Conservation (phyloP, 1,140 invertebrate species). For the Solenopsis fugax region DNA sequence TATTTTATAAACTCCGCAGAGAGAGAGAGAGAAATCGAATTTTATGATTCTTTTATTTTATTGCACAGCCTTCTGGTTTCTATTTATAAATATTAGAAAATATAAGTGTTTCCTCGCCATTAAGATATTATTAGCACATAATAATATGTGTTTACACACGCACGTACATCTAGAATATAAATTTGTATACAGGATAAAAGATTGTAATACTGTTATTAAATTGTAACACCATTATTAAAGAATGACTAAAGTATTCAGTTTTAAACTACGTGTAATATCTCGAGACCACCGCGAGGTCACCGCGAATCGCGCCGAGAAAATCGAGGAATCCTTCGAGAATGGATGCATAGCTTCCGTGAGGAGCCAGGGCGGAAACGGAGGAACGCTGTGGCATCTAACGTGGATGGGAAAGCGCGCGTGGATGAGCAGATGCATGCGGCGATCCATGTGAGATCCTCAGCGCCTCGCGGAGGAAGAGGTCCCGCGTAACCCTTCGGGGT, state of each 20-base stretch:
- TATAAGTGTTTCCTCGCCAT: constrained; percentile 4
- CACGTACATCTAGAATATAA: background rate
- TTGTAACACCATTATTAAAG: constrained; percentile 17
- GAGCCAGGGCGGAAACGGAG: constrained; percentile 30
- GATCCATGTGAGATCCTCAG: constrained; percentile 43
- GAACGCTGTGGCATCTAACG: constrained; percentile 12
- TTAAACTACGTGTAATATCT: constrained; percentile 9
- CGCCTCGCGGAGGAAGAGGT: constrained; percentile 25
- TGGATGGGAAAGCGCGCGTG: constrained; percentile 39
- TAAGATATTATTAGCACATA: background rate
- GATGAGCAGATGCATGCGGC: constrained; percentile 21
- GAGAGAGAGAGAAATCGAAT: background rate
- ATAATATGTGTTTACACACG: background rate
- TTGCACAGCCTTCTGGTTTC: background rate
- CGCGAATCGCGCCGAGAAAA: constrained; percentile 31
- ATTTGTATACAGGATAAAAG: background rate
- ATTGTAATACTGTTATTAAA: constrained; percentile 19
- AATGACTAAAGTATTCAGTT: constrained; percentile 5
- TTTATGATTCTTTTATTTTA: background rate
- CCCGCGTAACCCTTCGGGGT: constrained; percentile 59
- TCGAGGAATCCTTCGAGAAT: constrained; percentile 39
- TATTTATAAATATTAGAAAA: constrained; percentile 6
- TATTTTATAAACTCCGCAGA: background rate
- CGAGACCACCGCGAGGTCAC: constrained; percentile 16
- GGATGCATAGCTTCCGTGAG: constrained; percentile 37